Base-by-base conservation (phyloP, 1,140 invertebrate genomes). In the Olivierus martensii region DNA sequence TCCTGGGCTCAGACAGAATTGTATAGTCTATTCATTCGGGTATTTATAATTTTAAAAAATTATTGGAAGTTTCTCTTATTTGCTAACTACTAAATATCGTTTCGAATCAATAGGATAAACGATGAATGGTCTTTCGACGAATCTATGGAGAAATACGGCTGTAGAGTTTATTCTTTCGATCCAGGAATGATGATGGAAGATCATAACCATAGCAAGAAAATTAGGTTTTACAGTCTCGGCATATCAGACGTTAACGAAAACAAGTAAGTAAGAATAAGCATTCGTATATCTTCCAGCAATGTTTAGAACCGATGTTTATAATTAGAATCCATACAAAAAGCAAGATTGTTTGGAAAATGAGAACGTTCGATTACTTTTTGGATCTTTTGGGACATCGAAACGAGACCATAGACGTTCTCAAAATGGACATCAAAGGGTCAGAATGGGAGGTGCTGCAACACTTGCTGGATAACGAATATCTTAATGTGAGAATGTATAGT, bases 51-150 rank as follows among this genome's bases (percentile, higher is more conserved):
- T n/a, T n/a, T n/a, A n/a, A n/a, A n/a, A n/a, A n/a, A n/a, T n/a
- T n/a, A n/a, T n/a, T n/a, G n/a, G n/a, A n/a, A n/a, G n/a, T n/a
- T n/a, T n/a, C n/a, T n/a, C n/a, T n/a, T n/a, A n/a, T n/a, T n/a
- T n/a, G n/a, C n/a, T n/a, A n/a, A n/a, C n/a, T n/a, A n/a, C n/a
- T n/a, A n/a, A n/a, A n/a, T n/a, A n/a, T n/a, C n/a, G n/a, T n/a
- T 46, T 22, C 17, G 3, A 15, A n/a, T 38, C n/a, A 21, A 1
- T 17, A 62, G 62, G 3, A 48, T 63, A 7, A 46, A 61, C 15
- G 56, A 62, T 41, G 63, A 65, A 19, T 65, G 63, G 62, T 60
- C 59, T 2, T 65, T 64, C 52, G 63, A 65, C 34, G 57, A 62
- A 28, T 53, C 48, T 14, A 53, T 62, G n/a, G 58, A 44, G 3